Base-by-base conservation (phyloP, 2,888 invertebrate genomes). In the Trachelus troglodyta region DNA sequence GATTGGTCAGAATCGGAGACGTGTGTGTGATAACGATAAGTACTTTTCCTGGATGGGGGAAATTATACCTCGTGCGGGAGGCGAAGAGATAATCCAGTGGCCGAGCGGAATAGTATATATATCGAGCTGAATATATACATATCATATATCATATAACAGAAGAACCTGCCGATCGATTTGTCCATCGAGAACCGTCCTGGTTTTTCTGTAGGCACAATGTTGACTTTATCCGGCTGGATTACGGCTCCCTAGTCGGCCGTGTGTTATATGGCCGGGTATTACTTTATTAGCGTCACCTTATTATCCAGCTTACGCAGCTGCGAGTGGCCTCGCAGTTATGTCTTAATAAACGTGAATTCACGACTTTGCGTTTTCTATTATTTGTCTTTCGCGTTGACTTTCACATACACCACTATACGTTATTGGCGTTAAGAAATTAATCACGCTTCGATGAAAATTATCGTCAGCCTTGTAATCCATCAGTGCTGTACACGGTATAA, bases 21-120 rank as follows among this genome's bases (percentile, higher is more conserved):
- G 69, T 71, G 68, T 40, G 40, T 9, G 71, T 34, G 79, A 79
- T 79, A 75, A 77, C 77, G 69, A 79, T 34, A 34, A 74, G 77
- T 69, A 56, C 56, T 56, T 73, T 77, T 74, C 71, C 34, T 71
- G 56, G 71, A 77, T 23, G 30, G 73, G 40, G 75, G 73, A 9
- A 12, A 23, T 33, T 71, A 1, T 31, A 71, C 71, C 71, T 6
- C 31, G 71, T 4, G 9, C 71, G 71, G 34, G 71, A 71, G 31
- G 31, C 56, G 31, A 71, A 31, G 71, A 34, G 56, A 56, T 56
- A 56, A 56, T 56, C 4, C 15, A 40, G 40, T 15, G 40, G 15
- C 40, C 56, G 56, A 56, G 56, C 56, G 2, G 9, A 56, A 56
- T 56, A 56, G 56, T 56, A 23, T 31, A 31, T 12, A 12, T 37